Evolutionary conservation across 2,797 vertebrate genomes (phyloP).

Genomic region (Thalassophryne amazonica): DNA sequence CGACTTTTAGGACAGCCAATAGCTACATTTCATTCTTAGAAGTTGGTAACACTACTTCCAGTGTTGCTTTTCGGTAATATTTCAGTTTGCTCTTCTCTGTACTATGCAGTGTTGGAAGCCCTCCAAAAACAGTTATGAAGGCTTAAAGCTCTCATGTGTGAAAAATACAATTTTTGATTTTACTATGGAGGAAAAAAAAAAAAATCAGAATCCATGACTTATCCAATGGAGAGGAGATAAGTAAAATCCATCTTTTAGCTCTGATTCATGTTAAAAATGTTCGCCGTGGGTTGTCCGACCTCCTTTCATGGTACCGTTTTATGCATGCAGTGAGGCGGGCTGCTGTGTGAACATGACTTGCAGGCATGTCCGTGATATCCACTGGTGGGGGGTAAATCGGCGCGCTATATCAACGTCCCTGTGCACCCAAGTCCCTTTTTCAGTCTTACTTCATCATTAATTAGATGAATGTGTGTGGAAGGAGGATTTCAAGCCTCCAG

Average conservation of each 20-base stretch:
- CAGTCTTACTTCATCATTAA: slow-evolving; percentile 58
- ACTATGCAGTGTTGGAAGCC: no score
- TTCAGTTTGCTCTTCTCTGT: no score
- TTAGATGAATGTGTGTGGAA: slow-evolving; percentile 38
- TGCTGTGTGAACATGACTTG: slow-evolving; percentile 53
- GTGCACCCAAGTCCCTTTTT: slow-evolving; percentile 6
- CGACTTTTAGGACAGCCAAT: no score
- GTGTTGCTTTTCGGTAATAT: no score
- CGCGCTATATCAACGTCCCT: slow-evolving; percentile 53
- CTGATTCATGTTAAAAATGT: slow-evolving; percentile 36
- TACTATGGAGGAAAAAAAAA: not conserved
- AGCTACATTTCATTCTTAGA: no score
- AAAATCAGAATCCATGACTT: not conserved
- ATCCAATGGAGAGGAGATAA: slow-evolving; percentile 21
- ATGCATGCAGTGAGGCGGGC: slow-evolving; percentile 18
- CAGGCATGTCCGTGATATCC: slow-evolving; percentile 46
- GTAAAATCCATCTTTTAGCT: slow-evolving; percentile 16
- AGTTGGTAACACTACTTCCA: no score
- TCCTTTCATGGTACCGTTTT: slow-evolving; percentile 35
- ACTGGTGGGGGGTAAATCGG: slow-evolving; percentile 62
- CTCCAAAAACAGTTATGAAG: no score
- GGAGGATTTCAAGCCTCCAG: slow-evolving; percentile 17
- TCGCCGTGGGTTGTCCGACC: slow-evolving; percentile 44
- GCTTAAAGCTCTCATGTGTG: no score
- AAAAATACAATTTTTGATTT: no score